Base-by-base conservation (phyloP, 53 echinoderm and acorn worm genomes). In the Antedon mediterranea region DNA sequence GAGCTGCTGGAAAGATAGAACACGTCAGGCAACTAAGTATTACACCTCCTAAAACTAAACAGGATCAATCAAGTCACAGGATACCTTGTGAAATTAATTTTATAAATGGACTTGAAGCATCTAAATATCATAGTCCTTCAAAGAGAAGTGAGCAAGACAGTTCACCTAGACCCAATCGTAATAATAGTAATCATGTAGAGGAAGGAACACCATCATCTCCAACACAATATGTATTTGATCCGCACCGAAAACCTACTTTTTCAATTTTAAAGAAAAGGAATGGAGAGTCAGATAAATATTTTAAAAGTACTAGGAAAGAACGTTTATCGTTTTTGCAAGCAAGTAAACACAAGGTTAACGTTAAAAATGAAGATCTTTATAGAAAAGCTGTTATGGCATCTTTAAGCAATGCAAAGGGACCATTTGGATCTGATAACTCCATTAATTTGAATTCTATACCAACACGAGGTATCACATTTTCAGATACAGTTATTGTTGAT, bases 401-500 rank as follows among this genome's bases (percentile, higher is more conserved):
- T 11, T 57, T 57, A 57, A 57, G 57, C 23, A 57, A 57, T 18
- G 57, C 57, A 3, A 6, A 57, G 3, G 57, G 57, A 15, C 57
- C 57, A 57, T 57, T 57, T 57, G 57, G 57, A 15, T 57, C 57
- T 57, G 57, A 57, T 23, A 57, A 23, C 20, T 57, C 57, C 20
- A 57, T 57, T 57, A 23, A 8, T 57, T 3, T 2, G 3, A 23
- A 15, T 15, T 3, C 23, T 3, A 83, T 44, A 79, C 86, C 85
- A 44, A 74, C 75, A 18, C 82, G 88, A 81, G 83, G 88, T 43
- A 98, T 98, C 37, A 84, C 90, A 31, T 98, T 98, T 75, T 98
- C 98, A 20, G 92, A 93, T 74, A 93, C 88, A 31, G 92, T 92
- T 20, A 86, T 83, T 33, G 89, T 98, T 70, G 98, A 98, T 34